Base-by-base conservation (phyloP, 2,797 vertebrate species). In the Kryptolebias ocellatus region DNA sequence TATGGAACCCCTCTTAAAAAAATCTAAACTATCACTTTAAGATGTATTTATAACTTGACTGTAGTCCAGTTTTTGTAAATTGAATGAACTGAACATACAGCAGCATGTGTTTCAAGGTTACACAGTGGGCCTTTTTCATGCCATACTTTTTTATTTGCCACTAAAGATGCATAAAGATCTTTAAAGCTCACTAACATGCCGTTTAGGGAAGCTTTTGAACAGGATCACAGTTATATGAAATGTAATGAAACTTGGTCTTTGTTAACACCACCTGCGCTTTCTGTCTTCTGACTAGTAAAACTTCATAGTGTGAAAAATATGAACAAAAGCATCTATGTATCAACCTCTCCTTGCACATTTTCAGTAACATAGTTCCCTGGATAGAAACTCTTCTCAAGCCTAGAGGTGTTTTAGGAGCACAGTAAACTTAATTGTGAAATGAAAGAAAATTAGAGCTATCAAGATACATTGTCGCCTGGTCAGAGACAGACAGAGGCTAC, bases 281-380 rank as follows among this genome's bases (percentile, higher is more conserved):
- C 16, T 66, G 29, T 34, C 16, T 37, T 45, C 24, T 53, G 42
- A 60, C 57, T n/a, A 27, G 18, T 59, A 12, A 54, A 60, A 55
- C 7, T 61, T 39, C 29, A 28, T 68, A 20, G 39, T 60, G 29
- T 42, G 52, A 47, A 61, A 42, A 62, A 8, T 56, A 4, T 49
- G 47, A 20, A 18, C 10, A 16, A 47, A 50, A 56, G 34, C 27
- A 42, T 2, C 45, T 18, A 39, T n/a, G 45, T 17, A 50, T 14
- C 27, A 20, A 28, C 10, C 31, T 10, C 31, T 42, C 54, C 18
- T 8, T 15, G 54, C 20, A 29, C 18, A 4, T 14, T 18, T 42
- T 17, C 45, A 50, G 31, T 39, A 50, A 42, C 18, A 29, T 27
- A 17, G 4, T 39, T 14, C 6, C n/a, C 5, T 3, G n/a, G n/a